These are phyloP conservation scores for Cantharis rustica DNA, from an alignment of 2,888 invertebrate genomes.

Conservation along the genomic window DNA sequence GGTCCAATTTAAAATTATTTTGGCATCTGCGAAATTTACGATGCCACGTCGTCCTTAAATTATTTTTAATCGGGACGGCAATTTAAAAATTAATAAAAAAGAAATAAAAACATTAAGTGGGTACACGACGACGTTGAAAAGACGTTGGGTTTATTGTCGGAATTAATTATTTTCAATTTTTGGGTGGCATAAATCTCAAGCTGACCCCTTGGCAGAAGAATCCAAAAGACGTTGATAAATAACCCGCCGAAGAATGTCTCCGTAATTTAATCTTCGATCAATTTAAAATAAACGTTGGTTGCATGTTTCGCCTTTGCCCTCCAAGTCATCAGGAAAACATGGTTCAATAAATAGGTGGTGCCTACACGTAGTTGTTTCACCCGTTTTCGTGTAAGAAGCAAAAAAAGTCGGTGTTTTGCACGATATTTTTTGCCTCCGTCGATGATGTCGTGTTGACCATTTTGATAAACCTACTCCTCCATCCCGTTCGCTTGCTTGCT, in stretches of 20 bases:
- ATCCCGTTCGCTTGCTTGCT: slow-evolving; percentile 30
- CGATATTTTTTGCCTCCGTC: slow-evolving; percentile 19
- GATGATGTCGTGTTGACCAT: slow-evolving; percentile 19
- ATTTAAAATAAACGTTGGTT: neutral
- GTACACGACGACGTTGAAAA: neutral
- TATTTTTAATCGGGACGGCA: neutral
- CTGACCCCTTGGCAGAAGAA: neutral
- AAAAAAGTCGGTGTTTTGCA: slow-evolving; percentile 21
- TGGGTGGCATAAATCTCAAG: neutral
- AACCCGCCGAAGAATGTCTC: neutral
- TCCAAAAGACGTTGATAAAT: neutral
- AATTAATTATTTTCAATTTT: neutral
- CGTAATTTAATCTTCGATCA: neutral
- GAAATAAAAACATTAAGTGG: neutral
- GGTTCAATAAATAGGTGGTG: slow-evolving; percentile 13
- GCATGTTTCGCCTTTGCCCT: neutral
- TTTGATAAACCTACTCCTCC: slow-evolving; percentile 34
- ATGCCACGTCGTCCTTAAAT: neutral
- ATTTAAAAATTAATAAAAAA: neutral
- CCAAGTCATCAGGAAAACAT: slow-evolving; percentile 6
- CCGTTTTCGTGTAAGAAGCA: slow-evolving; percentile 26
- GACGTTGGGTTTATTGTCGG: neutral
- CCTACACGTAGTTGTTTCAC: slow-evolving; percentile 18
- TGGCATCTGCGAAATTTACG: neutral
- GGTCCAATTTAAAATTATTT: slow-evolving; percentile 6